Conservation (phyloP, 1,140 invertebrate genomes). For the Zaprionus africanus region DNA sequence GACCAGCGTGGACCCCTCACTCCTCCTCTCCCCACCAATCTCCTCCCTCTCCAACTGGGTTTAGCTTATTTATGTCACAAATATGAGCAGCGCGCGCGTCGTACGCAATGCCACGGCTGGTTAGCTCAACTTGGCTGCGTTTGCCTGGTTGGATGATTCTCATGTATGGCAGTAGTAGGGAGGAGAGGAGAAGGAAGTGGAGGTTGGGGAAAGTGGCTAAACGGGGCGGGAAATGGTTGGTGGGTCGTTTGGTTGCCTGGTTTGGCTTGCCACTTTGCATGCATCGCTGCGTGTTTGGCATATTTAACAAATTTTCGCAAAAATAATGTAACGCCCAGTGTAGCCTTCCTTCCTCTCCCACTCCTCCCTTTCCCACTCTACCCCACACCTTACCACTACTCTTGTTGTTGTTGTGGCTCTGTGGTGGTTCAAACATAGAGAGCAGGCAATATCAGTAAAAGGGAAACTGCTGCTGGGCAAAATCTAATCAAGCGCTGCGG, state of each 20-base stretch:
- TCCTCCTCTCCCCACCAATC: neutral
- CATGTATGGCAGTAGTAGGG: neutral
- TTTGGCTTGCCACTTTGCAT: constrained; percentile 71
- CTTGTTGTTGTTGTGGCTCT: constrained; percentile 51
- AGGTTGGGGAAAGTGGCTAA: neutral
- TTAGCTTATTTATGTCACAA: constrained; percentile 82
- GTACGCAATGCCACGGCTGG: constrained; percentile 79
- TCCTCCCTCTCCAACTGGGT: neutral
- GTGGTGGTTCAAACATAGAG: constrained; percentile 55
- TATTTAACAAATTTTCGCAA: constrained; percentile 82
- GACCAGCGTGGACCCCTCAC: neutral
- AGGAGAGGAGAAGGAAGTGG: neutral
- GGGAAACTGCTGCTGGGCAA: constrained; percentile 47
- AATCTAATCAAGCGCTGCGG: constrained; percentile 82
- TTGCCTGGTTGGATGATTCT: constrained; percentile 43
- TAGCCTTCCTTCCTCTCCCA: neutral
- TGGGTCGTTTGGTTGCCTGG: constrained; percentile 31
- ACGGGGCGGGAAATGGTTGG: constrained; percentile 9
- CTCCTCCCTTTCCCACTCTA: neutral
- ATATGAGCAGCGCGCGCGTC: constrained; percentile 67
- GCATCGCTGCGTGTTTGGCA: constrained; percentile 81
- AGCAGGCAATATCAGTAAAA: neutral
- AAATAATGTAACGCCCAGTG: constrained; percentile 71
- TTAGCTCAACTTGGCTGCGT: constrained; percentile 53
- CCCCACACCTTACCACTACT: neutral